Conservation (phyloP, 1,140 invertebrate genomes). For the Sesamia nonagrioides region DNA sequence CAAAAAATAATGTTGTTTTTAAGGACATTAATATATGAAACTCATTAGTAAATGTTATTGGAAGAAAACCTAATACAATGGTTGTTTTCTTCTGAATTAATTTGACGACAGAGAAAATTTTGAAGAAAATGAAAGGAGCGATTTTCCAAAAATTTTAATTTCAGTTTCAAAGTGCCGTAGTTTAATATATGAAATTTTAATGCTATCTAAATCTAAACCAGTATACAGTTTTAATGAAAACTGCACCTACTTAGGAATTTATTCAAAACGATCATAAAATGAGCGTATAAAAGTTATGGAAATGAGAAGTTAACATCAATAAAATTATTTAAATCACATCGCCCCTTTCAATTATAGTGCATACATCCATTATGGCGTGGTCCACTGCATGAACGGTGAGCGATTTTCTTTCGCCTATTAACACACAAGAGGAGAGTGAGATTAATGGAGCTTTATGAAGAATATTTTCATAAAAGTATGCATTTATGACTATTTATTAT, state of each 20-base stretch:
- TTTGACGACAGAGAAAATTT: too few species aligned
- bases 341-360: slow-evolving; percentile 66
- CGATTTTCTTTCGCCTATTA: not conserved
- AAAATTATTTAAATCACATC: slow-evolving; percentile 65
- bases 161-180: too few species aligned
- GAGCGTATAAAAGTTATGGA: slow-evolving; percentile 24
- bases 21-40: too few species aligned
- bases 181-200: too few species aligned
- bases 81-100: too few species aligned
- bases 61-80: too few species aligned
- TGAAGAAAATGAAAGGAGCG: too few species aligned
- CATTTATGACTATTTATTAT: too few species aligned
- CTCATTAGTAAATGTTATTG: too few species aligned
- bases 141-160: not conserved
- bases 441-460: not conserved
- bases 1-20: too few species aligned
- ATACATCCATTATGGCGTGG: slow-evolving; percentile 59
- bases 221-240: not conserved
- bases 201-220: too few species aligned
- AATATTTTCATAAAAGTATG: not conserved
- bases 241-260: not conserved
- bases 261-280: slow-evolving; percentile 3
- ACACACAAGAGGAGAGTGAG: not conserved
- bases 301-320: slow-evolving; percentile 56
- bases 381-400: slow-evolving; percentile 48